Percentiles rank a stretch among this genome's conserved stretches.
phyloP scores from a whole-genome alignment of 2,113 vertebrate species.

The Anseranas semipalmata region DNA sequence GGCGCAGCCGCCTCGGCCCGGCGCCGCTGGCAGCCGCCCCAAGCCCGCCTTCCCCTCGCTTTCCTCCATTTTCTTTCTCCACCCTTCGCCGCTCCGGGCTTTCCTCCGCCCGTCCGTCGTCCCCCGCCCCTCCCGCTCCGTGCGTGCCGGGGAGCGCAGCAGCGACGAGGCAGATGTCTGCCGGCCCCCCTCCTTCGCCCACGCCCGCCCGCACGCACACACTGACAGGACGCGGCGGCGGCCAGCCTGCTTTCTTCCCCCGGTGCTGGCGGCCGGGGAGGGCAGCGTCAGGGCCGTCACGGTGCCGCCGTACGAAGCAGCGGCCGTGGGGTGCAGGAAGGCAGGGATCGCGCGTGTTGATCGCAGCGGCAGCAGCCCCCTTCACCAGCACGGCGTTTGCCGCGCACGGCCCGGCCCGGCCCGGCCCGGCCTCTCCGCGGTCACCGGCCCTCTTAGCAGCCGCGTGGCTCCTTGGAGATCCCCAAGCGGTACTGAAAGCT shows the following conservation, averaged over 20 bases:
- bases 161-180: neutral
- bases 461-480: neutral
- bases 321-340: too few relatives aligned
- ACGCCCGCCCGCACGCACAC: neutral
- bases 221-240: neutral
- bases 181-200: too few relatives aligned
- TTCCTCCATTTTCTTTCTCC: slow-evolving; percentile 26
- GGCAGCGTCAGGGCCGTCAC: too few relatives aligned
- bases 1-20: neutral
- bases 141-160: neutral
- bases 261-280: neutral
- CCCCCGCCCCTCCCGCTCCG: neutral
- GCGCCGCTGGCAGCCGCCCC: neutral
- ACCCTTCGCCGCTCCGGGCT: neutral
- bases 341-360: too few relatives aligned
- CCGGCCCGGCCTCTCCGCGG: neutral
- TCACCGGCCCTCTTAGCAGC: fast-evolving
- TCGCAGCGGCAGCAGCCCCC: too few relatives aligned
- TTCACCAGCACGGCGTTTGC: too few relatives aligned
- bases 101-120: neutral
- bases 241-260: neutral
- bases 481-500: neutral
- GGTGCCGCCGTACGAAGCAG: too few relatives aligned
- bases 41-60: neutral
- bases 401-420: too few relatives aligned